Evolutionary conservation across 2,113 vertebrate genomes (phyloP).

Genomic region (Phainopepla nitens): DNA sequence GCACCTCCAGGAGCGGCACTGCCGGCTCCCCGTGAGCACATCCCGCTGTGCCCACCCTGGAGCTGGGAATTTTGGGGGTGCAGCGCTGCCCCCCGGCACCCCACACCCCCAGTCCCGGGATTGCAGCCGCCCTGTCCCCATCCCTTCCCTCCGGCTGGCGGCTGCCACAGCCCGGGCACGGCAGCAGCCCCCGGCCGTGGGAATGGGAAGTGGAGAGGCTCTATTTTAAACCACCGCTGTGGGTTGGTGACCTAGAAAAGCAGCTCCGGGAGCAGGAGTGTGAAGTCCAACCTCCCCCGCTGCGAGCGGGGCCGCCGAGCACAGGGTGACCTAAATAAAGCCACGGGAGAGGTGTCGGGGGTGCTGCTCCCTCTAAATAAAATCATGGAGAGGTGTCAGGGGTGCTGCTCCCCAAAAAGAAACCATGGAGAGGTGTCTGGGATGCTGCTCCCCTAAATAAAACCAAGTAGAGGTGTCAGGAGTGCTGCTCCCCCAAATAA

Average conservation of each 20-base stretch:
- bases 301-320: not conserved
- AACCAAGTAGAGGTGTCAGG: fast-evolving
- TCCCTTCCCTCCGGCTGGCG: not conserved
- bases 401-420: not conserved
- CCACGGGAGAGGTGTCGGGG: not conserved
- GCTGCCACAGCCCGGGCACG: not conserved
- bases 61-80: not conserved
- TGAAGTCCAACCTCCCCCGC: conserved; percentile 54
- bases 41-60: not conserved
- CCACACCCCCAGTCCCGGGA: fast-evolving
- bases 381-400: not conserved
- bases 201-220: not conserved
- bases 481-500: not conserved
- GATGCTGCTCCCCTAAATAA: not conserved
- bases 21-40: not conserved
- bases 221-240: conserved; percentile 44
- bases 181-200: conserved; percentile 8
- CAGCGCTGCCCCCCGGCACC: not conserved
- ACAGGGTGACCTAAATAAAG: conserved; percentile 51
- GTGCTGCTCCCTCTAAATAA: not conserved
- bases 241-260: conserved; percentile 66
- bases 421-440: no score
- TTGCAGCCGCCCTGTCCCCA: not conserved
- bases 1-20: not conserved
- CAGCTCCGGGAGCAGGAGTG: conserved; percentile 47